A percentile compares a stretch with the other conserved stretches of the same genome.
Evolutionary conservation across 2,888 invertebrate species (phyloP).

Genomic region (Plusia festucae): DNA sequence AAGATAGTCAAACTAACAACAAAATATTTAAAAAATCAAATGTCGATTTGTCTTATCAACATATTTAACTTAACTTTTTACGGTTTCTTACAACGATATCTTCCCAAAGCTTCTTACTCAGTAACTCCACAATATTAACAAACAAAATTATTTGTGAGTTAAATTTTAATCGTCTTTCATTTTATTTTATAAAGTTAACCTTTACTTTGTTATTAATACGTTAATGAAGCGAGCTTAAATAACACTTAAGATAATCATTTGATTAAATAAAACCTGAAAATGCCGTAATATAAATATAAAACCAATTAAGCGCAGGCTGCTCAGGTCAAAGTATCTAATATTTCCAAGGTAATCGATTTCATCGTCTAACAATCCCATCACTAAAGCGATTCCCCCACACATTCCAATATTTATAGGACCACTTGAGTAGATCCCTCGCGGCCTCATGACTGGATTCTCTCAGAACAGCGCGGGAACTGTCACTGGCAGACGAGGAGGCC

Average conservation of each 20-base stretch:
- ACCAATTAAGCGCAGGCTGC: constrained; percentile 15
- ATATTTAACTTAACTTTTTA: no score
- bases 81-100: background rate
- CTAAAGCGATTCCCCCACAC: constrained; percentile 21
- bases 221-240: background rate
- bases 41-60: no score
- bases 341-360: constrained; percentile 18
- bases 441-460: background rate
- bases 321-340: background rate
- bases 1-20: no score
- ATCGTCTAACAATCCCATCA: constrained; percentile 25
- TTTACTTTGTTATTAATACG: background rate
- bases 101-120: background rate
- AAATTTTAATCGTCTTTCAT: background rate
- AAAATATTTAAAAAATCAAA: no score
- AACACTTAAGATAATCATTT: constrained; percentile 2
- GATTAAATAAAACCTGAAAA: background rate
- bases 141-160: background rate
- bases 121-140: background rate
- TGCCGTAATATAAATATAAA: constrained; percentile 10
- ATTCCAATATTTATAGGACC: constrained; percentile 45
- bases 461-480: background rate
- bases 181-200: background rate
- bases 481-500: constrained; percentile 3
- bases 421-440: constrained; percentile 18